phyloP scores from a whole-genome alignment of 1,140 invertebrate genomes.

The Galleria mellonella region DNA sequence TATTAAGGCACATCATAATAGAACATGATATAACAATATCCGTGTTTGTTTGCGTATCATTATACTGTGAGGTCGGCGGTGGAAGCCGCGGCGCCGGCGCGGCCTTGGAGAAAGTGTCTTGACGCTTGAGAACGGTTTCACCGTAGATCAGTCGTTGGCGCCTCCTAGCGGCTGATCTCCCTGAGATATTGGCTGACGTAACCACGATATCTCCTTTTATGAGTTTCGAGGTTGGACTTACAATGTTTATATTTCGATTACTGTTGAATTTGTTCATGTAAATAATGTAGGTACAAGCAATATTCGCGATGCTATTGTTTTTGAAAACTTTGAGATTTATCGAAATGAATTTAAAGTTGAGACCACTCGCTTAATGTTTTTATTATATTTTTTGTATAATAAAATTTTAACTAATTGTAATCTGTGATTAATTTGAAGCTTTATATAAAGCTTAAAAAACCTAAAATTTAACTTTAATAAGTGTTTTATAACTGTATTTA shows the following conservation, averaged over 20 bases:
- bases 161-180: conserved; percentile 22
- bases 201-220: conserved; percentile 20
- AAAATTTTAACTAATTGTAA: too few species aligned
- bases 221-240: background rate
- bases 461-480: too few species aligned
- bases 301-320: too few species aligned
- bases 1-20: conserved; percentile 14
- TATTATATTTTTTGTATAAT: too few species aligned
- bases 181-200: conserved; percentile 11
- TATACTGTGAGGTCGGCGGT: conserved; percentile 11
- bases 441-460: too few species aligned
- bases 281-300: too few species aligned
- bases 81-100: conserved; percentile 40
- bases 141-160: conserved; percentile 17
- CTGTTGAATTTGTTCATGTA: background rate
- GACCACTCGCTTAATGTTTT: too few species aligned
- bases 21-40: conserved; percentile 50
- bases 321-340: too few species aligned
- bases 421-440: too few species aligned
- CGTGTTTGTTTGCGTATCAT: conserved; percentile 35
- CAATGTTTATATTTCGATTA: background rate
- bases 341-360: too few species aligned
- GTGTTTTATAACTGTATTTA: too few species aligned
- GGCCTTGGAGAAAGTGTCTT: conserved; percentile 58
- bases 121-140: conserved; percentile 25